Percentiles rank a stretch among this genome's conserved stretches.
Evolutionary conservation across 2,888 invertebrate genomes (phyloP).

Genomic region (Melieria crassipennis): DNA sequence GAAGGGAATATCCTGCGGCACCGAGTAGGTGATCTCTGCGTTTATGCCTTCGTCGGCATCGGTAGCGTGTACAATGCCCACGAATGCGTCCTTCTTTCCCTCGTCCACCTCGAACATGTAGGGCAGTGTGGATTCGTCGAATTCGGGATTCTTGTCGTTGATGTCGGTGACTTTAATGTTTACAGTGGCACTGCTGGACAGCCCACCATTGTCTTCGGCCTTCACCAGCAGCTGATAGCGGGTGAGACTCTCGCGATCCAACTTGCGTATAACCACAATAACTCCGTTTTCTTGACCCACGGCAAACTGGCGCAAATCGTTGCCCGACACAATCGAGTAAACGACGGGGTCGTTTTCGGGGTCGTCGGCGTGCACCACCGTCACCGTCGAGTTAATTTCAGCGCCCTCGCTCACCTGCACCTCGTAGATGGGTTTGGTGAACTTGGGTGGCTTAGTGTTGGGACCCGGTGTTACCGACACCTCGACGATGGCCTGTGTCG

Average conservation of each 20-base stretch:
- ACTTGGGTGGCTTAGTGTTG: constrained; percentile 82
- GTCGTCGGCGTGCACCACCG: constrained; percentile 85
- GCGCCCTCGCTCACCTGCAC: constrained; percentile 91
- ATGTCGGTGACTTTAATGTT: constrained; percentile 91
- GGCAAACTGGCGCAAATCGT: constrained; percentile 87
- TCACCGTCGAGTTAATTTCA: constrained; percentile 85
- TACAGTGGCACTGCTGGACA: constrained; percentile 84
- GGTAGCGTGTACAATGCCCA: constrained; percentile 85
- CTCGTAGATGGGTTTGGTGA: constrained; percentile 83
- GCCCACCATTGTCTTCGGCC: constrained; percentile 86
- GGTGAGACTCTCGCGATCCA: constrained; percentile 90
- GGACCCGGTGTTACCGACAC: constrained; percentile 85
- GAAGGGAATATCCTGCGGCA: constrained; percentile 83
- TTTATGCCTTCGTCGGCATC: constrained; percentile 89
- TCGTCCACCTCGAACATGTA: constrained; percentile 86
- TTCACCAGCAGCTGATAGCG: constrained; percentile 86
- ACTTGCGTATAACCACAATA: constrained; percentile 83
- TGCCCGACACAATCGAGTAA: constrained; percentile 88
- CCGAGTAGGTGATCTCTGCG: constrained; percentile 81
- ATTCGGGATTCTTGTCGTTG: constrained; percentile 91
- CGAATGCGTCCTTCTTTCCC: constrained; percentile 70
- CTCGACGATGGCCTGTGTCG: constrained; percentile 87
- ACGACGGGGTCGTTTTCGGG: constrained; percentile 88
- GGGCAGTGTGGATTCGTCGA: constrained; percentile 76
- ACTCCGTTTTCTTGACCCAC: constrained; percentile 89